phyloP scores from a whole-genome alignment of 2,113 vertebrate species.

The Mystacornis crossleyi region DNA sequence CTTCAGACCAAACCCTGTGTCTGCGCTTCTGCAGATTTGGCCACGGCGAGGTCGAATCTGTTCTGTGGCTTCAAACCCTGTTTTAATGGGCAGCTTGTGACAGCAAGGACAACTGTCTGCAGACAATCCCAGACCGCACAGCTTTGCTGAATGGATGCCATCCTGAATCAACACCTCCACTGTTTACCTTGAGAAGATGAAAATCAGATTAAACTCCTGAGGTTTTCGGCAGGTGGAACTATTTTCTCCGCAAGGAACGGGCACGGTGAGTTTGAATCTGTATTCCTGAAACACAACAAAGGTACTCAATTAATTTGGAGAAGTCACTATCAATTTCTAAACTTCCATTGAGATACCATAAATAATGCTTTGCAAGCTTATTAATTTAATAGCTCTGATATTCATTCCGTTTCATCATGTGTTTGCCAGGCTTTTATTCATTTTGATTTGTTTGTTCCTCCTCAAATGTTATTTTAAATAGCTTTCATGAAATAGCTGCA shows the following conservation, averaged over 20 bases:
- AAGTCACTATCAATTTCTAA: conserved; percentile 49
- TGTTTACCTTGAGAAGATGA: not conserved
- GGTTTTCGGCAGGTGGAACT: not conserved
- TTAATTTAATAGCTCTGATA: conserved; percentile 62
- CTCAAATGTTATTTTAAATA: conserved; percentile 57
- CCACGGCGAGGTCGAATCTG: not conserved
- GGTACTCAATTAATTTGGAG: conserved; percentile 24
- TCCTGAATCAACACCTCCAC: not conserved
- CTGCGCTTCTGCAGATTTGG: not conserved
- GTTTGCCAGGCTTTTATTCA: conserved; percentile 51
- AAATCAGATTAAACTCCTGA: not conserved
- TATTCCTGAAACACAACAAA: conserved; percentile 31
- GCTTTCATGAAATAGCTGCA: conserved; percentile 29
- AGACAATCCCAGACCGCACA: not conserved
- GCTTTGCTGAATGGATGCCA: not conserved
- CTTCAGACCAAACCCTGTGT: not conserved
- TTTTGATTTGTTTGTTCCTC: conserved; percentile 62
- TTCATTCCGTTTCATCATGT: conserved; percentile 40
- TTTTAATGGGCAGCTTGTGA: not conserved
- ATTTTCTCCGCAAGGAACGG: not conserved
- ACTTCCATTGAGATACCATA: conserved; percentile 28
- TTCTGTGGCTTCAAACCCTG: not conserved
- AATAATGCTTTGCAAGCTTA: conserved; percentile 36
- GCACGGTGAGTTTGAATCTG: not conserved
- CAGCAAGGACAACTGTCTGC: not conserved